Percentiles rank a stretch among this genome's conserved stretches.
These are phyloP conservation scores for Cardiocondyla obscurior DNA, from an alignment of 1,140 invertebrate species.

Conservation along the genomic window DNA sequence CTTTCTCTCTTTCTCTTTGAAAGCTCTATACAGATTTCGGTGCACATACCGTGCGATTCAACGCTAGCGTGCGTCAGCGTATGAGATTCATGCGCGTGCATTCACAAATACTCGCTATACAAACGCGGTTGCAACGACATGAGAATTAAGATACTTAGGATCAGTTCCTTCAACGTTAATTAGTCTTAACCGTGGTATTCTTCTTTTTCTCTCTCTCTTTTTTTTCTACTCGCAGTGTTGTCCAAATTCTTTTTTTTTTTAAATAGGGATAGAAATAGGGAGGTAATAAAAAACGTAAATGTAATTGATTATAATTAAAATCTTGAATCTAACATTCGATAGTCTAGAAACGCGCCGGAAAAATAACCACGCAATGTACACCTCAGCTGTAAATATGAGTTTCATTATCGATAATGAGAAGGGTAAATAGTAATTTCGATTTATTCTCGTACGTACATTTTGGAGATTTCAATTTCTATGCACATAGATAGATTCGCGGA, in stretches of 20 bases:
- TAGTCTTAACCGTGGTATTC: not conserved
- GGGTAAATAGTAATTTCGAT: slow-evolving; percentile 32
- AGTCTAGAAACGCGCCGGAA: not conserved
- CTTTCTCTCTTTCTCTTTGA: not conserved
- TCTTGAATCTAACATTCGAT: too few relatives aligned
- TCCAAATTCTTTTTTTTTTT: not conserved
- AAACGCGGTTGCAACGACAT: not conserved
- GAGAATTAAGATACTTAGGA: not conserved
- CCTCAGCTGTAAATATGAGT: slow-evolving; percentile 12
- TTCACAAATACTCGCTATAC: slow-evolving; percentile 3
- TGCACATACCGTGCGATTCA: not conserved
- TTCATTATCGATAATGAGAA: slow-evolving; percentile 13
- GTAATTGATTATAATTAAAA: too few relatives aligned
- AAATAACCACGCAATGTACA: not conserved
- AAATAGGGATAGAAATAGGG: too few relatives aligned
- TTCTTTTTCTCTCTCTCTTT: not conserved
- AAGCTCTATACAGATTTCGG: slow-evolving; percentile 25
- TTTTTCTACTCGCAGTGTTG: not conserved
- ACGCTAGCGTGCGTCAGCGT: too few relatives aligned
- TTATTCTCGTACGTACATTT: not conserved
- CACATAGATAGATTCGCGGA: not conserved
- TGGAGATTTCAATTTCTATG: not conserved
- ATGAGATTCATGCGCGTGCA: not conserved
- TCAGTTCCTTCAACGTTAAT: not conserved
- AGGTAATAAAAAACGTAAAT: too few relatives aligned